Evolutionary conservation across 2,113 vertebrate species (phyloP).

Genomic region (Nipponia nippon): DNA sequence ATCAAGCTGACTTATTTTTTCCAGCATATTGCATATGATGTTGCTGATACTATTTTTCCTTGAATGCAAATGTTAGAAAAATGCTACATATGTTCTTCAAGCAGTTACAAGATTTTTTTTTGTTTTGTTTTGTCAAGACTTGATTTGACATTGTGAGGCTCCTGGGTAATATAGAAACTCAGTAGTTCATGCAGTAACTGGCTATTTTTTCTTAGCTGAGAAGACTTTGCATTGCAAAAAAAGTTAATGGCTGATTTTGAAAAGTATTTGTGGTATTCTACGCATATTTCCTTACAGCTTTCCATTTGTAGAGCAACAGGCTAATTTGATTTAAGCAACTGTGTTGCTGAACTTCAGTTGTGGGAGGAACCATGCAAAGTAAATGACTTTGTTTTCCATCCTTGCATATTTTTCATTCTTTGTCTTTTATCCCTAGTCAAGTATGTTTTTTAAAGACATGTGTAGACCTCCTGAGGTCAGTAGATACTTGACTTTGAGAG

Average conservation of each 20-base stretch:
- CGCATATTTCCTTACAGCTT: background rate
- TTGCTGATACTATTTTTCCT: constrained; percentile 53
- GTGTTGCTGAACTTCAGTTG: background rate
- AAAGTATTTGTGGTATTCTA: background rate
- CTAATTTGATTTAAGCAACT: background rate
- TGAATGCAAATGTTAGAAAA: constrained; percentile 43
- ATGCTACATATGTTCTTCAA: background rate
- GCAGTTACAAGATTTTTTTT: background rate
- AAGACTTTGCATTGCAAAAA: constrained; percentile 40
- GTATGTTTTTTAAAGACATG: background rate
- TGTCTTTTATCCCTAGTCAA: background rate
- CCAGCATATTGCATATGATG: constrained; percentile 6
- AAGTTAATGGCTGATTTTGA: constrained; percentile 2
- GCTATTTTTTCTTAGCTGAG: constrained; percentile 30
- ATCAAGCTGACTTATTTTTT: constrained; percentile 56
- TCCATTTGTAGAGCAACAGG: background rate
- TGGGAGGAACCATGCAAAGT: background rate
- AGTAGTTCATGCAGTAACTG: constrained; percentile 33
- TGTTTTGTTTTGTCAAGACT: background rate
- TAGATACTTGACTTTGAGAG: background rate
- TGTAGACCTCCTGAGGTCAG: background rate
- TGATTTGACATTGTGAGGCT: background rate
- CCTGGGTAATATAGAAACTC: constrained; percentile 55
- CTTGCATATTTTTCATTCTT: background rate
- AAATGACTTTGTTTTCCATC: background rate